These are phyloP conservation scores for Phacellophora camtschatica DNA, from an alignment of 30 jellyfish, hydroid and myxozoan species.

Conservation along the genomic window DNA sequence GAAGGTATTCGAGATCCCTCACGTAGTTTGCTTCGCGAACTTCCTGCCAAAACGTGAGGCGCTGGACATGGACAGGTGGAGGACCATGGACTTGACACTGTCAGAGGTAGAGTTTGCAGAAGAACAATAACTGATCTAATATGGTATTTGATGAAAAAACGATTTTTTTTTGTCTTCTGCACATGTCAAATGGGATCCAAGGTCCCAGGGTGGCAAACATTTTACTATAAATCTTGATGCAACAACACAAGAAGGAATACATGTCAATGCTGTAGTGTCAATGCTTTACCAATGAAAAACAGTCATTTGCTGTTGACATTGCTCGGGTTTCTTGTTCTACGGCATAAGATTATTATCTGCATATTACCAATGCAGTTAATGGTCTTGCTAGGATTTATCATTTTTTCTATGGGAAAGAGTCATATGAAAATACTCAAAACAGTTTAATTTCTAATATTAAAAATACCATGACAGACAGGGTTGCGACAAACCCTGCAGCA, in stretches of 20 bases:
- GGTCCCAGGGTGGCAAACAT: no score
- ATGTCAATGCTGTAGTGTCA: slow-evolving; percentile 1
- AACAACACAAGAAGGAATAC: slow-evolving; percentile 52
- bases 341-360: neutral
- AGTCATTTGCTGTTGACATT: neutral
- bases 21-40: neutral
- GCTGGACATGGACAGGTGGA: neutral
- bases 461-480: no score
- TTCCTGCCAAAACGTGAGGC: neutral
- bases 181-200: no score
- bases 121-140: no score
- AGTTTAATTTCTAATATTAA: neutral
- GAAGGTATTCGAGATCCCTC: neutral
- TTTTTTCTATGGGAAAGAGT: neutral
- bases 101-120: no score
- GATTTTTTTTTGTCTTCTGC: no score
- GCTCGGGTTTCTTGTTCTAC: neutral
- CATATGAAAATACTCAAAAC: neutral
- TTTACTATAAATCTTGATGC: no score
- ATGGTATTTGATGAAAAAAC: no score
- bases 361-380: neutral
- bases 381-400: neutral
- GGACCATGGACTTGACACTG: neutral
- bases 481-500: no score
- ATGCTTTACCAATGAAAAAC: neutral